These are phyloP conservation scores for Malurus leucopterus DNA, from an alignment of 2,797 vertebrate species.

Conservation along the genomic window DNA sequence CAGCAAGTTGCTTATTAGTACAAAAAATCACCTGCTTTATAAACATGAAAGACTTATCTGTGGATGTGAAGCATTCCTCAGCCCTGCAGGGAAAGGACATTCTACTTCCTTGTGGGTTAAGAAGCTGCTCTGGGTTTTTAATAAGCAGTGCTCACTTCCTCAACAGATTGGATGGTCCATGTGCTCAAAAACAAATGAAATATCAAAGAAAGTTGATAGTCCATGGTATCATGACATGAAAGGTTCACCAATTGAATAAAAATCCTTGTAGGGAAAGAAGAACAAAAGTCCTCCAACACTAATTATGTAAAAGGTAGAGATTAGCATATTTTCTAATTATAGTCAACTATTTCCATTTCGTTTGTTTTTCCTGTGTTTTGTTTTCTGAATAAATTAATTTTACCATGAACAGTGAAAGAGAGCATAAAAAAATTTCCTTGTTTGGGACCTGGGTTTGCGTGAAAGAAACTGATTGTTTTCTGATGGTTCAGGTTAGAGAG, in stretches of 20 bases:
- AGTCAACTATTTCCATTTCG: not conserved
- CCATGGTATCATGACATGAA: fast-evolving
- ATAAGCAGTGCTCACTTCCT: not conserved
- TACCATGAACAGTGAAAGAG: not conserved
- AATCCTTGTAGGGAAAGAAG: not conserved
- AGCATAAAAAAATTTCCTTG: not conserved
- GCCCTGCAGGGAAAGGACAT: not conserved
- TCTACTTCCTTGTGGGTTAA: not conserved
- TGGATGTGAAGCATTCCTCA: not conserved
- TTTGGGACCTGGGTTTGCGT: not conserved
- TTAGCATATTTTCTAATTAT: not conserved
- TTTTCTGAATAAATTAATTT: not conserved
- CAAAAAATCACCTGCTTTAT: not conserved
- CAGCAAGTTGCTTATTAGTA: not conserved
- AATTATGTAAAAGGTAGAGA: not conserved
- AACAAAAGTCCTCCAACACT: not conserved
- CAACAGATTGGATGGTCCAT: not conserved
- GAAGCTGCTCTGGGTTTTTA: not conserved
- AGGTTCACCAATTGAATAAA: not conserved
- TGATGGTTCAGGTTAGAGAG: not conserved
- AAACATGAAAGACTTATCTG: not conserved
- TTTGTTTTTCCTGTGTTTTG: not conserved
- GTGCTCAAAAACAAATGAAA: not conserved
- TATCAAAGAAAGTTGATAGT: not conserved
- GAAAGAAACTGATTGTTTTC: not conserved